These are phyloP conservation scores for Butorides virescens DNA, from an alignment of 2,113 vertebrate genomes.

Conservation along the genomic window DNA sequence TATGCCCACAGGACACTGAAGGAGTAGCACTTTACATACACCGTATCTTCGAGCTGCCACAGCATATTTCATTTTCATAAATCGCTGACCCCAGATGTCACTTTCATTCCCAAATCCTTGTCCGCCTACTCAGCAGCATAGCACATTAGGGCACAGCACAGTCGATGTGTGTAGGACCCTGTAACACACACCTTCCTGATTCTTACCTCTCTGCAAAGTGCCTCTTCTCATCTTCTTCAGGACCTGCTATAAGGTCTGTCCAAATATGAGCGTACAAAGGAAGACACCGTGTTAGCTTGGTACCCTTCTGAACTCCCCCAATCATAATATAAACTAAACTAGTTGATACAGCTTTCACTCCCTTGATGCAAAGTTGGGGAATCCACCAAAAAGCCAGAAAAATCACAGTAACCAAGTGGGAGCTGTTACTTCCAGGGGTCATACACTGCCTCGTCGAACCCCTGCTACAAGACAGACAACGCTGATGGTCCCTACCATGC, in stretches of 20 bases:
- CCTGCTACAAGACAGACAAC: background rate
- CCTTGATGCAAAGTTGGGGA: background rate
- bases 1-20: background rate
- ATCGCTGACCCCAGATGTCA: conserved; percentile 2
- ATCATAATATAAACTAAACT: rapidly evolving
- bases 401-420: background rate
- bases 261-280: background rate
- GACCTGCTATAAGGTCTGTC: background rate
- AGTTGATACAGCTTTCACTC: background rate
- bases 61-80: conserved; percentile 15
- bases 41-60: background rate
- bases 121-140: background rate
- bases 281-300: background rate
- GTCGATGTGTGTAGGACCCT: background rate
- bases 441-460: background rate
- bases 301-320: background rate
- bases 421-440: background rate
- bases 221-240: background rate
- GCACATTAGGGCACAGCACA: background rate
- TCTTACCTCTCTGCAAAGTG: background rate
- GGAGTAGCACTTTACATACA: background rate
- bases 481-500: background rate
- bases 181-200: background rate
- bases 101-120: background rate
- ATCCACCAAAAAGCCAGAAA: background rate